These are phyloP conservation scores for Cygnus atratus DNA, from an alignment of 2,113 vertebrate genomes.

Conservation along the genomic window DNA sequence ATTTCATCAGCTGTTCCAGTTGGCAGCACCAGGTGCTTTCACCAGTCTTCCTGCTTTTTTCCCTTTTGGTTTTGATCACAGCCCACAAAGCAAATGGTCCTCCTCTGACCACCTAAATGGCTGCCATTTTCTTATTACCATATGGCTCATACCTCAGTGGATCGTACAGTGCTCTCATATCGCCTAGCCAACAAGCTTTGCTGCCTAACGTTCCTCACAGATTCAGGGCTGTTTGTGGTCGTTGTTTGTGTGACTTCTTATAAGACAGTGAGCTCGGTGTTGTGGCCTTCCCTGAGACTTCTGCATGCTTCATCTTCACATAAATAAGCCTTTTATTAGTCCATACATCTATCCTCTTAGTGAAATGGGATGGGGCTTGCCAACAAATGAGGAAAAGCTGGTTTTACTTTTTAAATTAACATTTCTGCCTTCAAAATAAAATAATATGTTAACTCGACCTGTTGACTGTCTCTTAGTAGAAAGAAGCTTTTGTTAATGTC, in stretches of 20 bases:
- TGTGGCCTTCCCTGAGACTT: background rate
- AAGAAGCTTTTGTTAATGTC: background rate
- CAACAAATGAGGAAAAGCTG: background rate
- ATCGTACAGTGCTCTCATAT: background rate
- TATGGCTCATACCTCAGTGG: background rate
- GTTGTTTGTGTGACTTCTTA: background rate
- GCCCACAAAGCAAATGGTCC: background rate
- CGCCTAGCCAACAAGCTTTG: background rate
- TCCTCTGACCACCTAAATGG: background rate
- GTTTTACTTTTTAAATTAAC: background rate
- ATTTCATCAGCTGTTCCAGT: constrained; percentile 26
- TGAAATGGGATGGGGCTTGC: background rate
- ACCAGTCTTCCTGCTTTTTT: background rate
- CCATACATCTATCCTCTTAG: background rate
- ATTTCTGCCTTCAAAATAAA: background rate
- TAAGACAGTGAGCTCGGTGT: background rate
- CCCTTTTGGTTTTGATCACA: constrained; percentile 16
- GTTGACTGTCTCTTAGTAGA: background rate
- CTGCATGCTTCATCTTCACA: background rate
- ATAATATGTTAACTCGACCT: background rate
- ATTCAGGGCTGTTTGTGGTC: background rate
- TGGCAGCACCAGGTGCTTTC: constrained; percentile 46
- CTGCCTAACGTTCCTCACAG: background rate
- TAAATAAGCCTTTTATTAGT: background rate
- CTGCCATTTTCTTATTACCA: background rate